Evolutionary conservation across 1,140 invertebrate species (phyloP).

Genomic region (Heliconius congener): DNA sequence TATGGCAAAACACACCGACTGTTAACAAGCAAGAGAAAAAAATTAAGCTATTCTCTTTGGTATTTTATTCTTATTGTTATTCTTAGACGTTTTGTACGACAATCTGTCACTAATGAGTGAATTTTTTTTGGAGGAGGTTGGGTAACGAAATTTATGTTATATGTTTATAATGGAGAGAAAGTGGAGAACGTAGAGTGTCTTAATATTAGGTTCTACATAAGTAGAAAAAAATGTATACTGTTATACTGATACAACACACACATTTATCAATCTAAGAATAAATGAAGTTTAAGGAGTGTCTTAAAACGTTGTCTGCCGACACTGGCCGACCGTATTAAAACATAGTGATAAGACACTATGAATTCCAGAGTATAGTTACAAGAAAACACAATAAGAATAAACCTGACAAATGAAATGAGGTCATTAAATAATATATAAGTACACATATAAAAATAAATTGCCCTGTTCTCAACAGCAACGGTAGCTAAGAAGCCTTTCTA

Average conservation of each 20-base stretch:
- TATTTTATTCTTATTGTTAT: slow-evolving; percentile 15
- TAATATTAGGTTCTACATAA: background rate
- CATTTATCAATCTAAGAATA: too few species aligned
- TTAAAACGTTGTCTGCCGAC: background rate
- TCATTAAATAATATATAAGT: background rate
- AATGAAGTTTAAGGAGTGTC: too few species aligned
- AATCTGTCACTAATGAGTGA: background rate
- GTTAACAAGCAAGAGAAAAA: slow-evolving; percentile 30
- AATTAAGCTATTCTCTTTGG: slow-evolving; percentile 35
- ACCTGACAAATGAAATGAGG: background rate
- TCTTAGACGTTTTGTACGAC: background rate
- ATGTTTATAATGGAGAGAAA: background rate
- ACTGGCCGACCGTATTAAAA: background rate
- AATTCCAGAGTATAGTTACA: too few species aligned
- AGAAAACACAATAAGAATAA: background rate
- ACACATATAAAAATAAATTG: slow-evolving; percentile 12
- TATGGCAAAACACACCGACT: slow-evolving; percentile 33
- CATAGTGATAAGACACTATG: too few species aligned
- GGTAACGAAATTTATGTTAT: background rate
- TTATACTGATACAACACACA: too few species aligned
- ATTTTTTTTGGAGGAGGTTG: background rate
- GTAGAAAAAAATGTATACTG: too few species aligned
- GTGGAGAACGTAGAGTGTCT: background rate
- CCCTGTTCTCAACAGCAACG: background rate
- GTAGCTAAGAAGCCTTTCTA: slow-evolving; percentile 23